Evolutionary conservation across 2,888 invertebrate species (phyloP), one percentile per base, ranked within the genome.

Genomic region (Lasioglossum oenotherae): DNA sequence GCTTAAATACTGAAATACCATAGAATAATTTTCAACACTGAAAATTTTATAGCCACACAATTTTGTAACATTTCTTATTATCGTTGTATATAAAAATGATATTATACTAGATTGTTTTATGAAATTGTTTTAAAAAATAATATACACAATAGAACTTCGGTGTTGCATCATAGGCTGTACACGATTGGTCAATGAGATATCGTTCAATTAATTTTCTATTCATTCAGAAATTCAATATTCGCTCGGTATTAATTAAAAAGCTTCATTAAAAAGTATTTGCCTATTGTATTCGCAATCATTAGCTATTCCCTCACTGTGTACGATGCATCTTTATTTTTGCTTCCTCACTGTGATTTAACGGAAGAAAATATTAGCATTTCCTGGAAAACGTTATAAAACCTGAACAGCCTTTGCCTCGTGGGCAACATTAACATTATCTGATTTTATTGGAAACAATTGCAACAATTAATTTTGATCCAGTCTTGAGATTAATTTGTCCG

Each of bases 381-480:
- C 35, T 19, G 67, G 67, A 35, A 67, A 35, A 67, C 67, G 10
- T 67, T 35, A 35, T 35, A 35, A 67, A 35, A 67, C 67, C 19
- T 67, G 67, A 35, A 67, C 2, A 35, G 67, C 35, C 35, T 6
- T 35, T 31, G 16, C 35, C 16, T 23, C 10, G 67, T 19, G 23
- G 35, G 35, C 67, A 35, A 67, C 67, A 67, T 67, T 35, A 35
- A 35, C 19, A 35, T 67, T 67, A 67, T 67, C 67, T 67, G 67
- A 67, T 67, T 35, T 35, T 31, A 67, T 67, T 67, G 19, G 10
- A 67, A 67, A 67, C 67, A 35, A 67, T 35, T 35, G 23, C 19
- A 35, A 67, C 10, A 0, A 23, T 67, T 10, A 31, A 19, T 19
- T 35, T 19, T 31, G 64, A 31, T 64, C 64, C 16, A 64, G 64